Base-by-base conservation (phyloP, 2,888 invertebrate species). In the Cerastoderma edule region DNA sequence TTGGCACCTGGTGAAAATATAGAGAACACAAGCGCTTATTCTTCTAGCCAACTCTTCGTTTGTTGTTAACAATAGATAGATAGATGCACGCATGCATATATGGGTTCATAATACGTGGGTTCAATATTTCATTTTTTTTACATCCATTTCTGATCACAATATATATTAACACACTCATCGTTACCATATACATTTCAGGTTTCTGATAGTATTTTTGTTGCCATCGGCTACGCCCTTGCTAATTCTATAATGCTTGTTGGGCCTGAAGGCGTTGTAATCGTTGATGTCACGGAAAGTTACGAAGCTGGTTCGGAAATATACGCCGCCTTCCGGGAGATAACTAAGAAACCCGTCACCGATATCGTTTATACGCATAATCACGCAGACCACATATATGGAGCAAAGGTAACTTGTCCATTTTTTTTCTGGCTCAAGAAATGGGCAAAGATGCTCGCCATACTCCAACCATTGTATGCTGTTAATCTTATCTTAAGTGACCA, bases 361-460 rank as follows among this genome's bases (percentile, higher is more conserved):
- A 86, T 91, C 53, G 79, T 91, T 16, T 90, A 89, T 75, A 90
- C 90, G 3, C 91, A 91, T 67, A 87, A 87, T 72, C 91, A 91
- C 54, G 85, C 84, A 1, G 91, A 91, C 72, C 91, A 91, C 72
- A 81, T 84, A 0, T 83, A 81, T 53, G 91, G 91, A 32, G 87
- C 90, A 1, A 76, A 83, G 85, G 89, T 86, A 68, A 27, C 30
- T 24, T 24, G 5, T 39, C 8, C 8, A 39, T 10, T 39, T 10
- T 10, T 39, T 39, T 39, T 39, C n/a, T n/a, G n/a, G n/a, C n/a
- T n/a, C n/a, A n/a, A n/a, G n/a, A n/a, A n/a, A n/a, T n/a, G n/a
- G n/a, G n/a, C n/a, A n/a, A n/a, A n/a, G n/a, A n/a, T n/a, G n/a
- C n/a, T n/a, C n/a, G n/a, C n/a, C n/a, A n/a, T n/a, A n/a, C n/a